phyloP scores from a whole-genome alignment of 2,797 vertebrate genomes.

The Acanthiza pusilla region DNA sequence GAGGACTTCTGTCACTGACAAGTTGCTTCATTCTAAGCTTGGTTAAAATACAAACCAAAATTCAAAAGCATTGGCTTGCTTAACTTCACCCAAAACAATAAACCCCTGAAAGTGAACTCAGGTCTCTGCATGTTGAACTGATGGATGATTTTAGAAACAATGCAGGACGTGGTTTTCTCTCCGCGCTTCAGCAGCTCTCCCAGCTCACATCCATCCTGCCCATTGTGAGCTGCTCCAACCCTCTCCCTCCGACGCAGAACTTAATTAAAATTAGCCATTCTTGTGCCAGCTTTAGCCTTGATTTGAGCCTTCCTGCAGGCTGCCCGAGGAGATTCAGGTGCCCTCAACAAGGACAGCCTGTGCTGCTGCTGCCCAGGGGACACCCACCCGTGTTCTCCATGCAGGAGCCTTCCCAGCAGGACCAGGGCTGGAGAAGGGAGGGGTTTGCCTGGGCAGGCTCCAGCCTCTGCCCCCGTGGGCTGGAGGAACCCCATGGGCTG shows the following conservation, averaged over 20 bases:
- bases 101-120: background rate
- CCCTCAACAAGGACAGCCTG: background rate
- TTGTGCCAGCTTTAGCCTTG: background rate
- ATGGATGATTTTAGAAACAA: background rate
- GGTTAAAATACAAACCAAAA: background rate
- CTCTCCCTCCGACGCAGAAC: background rate
- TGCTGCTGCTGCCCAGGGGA: background rate
- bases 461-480: background rate
- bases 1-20: background rate
- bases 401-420: background rate
- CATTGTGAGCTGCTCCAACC: background rate
- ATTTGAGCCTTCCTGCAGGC: background rate
- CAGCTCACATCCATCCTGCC: background rate
- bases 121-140: background rate
- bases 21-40: background rate
- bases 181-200: background rate
- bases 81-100: background rate
- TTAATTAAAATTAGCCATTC: background rate
- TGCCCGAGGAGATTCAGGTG: background rate
- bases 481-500: too few relatives aligned
- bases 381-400: background rate
- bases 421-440: background rate
- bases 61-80: background rate
- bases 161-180: background rate
- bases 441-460: background rate